Base-by-base conservation (phyloP, 1,140 invertebrate genomes). In the Bombus affinis region DNA sequence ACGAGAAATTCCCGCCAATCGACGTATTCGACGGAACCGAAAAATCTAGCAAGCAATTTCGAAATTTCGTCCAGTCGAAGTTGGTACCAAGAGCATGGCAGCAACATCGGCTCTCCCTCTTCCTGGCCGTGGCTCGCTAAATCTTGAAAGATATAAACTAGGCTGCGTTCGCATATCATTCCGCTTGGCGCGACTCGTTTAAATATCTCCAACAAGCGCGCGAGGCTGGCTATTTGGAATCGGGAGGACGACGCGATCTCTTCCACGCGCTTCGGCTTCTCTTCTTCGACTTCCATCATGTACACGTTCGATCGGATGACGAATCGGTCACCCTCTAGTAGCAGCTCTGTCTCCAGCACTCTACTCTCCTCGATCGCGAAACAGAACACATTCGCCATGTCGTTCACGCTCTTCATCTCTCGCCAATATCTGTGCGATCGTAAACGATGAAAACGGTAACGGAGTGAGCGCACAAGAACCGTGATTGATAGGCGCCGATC, bases 1-100 rank as follows among this genome's bases (percentile, higher is more conserved):
- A 97, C 93, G 25, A 97, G 92, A 86, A 97, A 96, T 91, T 97
- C 96, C 89, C 95, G 95, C 96, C 96, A 97, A 91, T 96, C 95
- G 22, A 97, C 83, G 68, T 95, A 95, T 6, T 94, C 93, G 0
- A 92, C 92, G 13, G 28, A 2, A 0, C 95, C 96, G 89, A 96
- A 97, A 32, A 96, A 44, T 25, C 90, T 82, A 70, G 90, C 88
- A 3, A 96, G 92, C 15, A 97, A 80, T 68, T 93, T 93, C 25
- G 94, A 92, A 10, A 96, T 90, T 74, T 96, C 93, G 35, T 94
- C 88, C 2, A 95, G 92, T 81, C 95, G 91, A n/a, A 97, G 78
- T 57, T 92, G 89, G 75, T 92, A 93, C 96, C 96, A 97, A 0
- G 88, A 83, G 59, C 94, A 89, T 10, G 96, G 96, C 44, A 96